Conservation (phyloP, 2,113 vertebrate genomes). For the Nannobrachium achirus region DNA sequence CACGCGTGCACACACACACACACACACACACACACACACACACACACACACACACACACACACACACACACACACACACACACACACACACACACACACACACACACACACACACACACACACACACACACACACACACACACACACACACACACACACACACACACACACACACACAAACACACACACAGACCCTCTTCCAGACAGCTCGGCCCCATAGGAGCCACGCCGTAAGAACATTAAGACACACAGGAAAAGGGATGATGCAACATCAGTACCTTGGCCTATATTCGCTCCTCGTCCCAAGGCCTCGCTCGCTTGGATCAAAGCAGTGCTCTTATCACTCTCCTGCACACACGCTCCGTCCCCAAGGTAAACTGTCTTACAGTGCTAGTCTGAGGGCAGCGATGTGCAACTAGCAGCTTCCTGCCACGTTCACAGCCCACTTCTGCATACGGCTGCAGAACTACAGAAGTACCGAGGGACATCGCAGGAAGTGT, state of each 20-base stretch:
- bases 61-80: not conserved
- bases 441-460: conserved; percentile 44
- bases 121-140: conserved; percentile 3
- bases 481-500: conserved; percentile 38
- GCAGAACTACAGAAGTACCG: conserved; percentile 26
- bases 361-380: conserved; percentile 47
- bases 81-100: not conserved
- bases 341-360: conserved; percentile 59
- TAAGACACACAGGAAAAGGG: conserved; percentile 8
- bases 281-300: conserved; percentile 1
- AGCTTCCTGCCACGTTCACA: conserved; percentile 31
- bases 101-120: not conserved
- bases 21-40: not conserved
- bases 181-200: not conserved
- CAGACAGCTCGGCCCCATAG: not conserved
- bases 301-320: conserved; percentile 5
- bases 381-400: conserved; percentile 38
- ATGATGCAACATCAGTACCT: conserved; percentile 7
- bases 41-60: not conserved
- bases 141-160: not conserved
- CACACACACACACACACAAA: not conserved
- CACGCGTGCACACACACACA: not conserved
- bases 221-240: too few relatives aligned
- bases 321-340: conserved; percentile 55
- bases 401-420: conserved; percentile 46